Evolutionary conservation across 2,888 invertebrate species (phyloP).

Genomic region (Himalopsyche kuldschensis): DNA sequence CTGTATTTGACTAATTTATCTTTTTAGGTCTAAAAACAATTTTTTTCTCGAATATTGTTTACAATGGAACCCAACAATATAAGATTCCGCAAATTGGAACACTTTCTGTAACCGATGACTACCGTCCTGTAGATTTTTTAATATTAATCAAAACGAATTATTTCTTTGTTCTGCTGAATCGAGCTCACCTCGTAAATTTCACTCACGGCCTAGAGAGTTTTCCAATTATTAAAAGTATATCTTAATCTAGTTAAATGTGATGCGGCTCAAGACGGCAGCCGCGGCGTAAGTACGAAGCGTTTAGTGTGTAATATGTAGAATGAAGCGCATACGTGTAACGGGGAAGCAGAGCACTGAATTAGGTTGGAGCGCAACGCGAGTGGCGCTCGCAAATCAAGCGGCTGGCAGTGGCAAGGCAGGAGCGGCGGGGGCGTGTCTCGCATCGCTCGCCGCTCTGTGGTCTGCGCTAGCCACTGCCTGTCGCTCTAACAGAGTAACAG

Average conservation of each 20-base stretch:
- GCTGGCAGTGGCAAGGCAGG: constrained; percentile 10
- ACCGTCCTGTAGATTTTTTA: not conserved
- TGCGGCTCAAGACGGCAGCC: too few relatives aligned
- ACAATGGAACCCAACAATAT: not conserved
- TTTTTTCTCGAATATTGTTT: not conserved
- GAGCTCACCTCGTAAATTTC: not conserved
- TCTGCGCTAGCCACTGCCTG: constrained; percentile 6
- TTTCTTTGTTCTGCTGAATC: not conserved
- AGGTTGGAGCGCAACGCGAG: not conserved
- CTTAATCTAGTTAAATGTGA: not conserved
- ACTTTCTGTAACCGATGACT: not conserved
- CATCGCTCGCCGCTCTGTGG: constrained; percentile 13
- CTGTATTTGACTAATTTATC: not conserved
- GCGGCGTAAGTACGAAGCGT: not conserved
- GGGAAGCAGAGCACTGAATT: not conserved
- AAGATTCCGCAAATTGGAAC: not conserved
- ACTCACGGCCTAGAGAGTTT: not conserved
- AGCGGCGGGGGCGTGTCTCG: not conserved
- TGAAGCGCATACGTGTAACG: not conserved
- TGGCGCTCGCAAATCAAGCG: constrained; percentile 13
- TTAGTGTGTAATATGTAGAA: not conserved
- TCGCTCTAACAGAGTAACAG: constrained; percentile 28
- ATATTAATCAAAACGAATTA: not conserved
- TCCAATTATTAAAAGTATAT: not conserved
- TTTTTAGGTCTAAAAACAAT: not conserved